Percentiles rank a stretch among this genome's conserved stretches.
phyloP scores from a whole-genome alignment of 2,113 vertebrate genomes.

The Dasypus novemcinctus region DNA sequence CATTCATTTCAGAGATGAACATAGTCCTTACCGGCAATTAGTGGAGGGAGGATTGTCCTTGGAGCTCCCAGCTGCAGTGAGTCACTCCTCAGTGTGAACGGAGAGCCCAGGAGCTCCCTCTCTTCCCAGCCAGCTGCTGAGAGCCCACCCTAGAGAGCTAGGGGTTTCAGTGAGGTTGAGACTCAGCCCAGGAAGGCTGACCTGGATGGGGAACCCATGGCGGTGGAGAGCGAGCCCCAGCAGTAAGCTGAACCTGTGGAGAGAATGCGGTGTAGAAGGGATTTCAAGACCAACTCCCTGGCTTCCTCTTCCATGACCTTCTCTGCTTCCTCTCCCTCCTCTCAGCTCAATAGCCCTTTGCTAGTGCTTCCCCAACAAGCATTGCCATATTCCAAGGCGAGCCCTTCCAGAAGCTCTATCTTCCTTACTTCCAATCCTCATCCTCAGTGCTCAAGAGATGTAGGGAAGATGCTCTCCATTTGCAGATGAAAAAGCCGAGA shows the following conservation, averaged over 20 bases:
- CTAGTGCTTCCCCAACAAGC: not conserved
- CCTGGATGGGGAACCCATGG: no score
- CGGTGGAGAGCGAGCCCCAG: accelerated
- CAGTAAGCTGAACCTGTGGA: not conserved
- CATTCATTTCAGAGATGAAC: not conserved
- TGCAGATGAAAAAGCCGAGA: not conserved
- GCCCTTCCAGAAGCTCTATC: not conserved
- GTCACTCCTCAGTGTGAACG: not conserved
- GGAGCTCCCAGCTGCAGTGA: constrained; percentile 17
- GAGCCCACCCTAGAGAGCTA: not conserved
- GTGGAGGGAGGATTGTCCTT: not conserved
- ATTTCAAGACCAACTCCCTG: accelerated
- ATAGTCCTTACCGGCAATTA: not conserved
- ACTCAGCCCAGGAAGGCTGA: not conserved
- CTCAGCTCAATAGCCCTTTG: not conserved
- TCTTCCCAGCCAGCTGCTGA: not conserved
- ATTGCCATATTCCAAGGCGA: not conserved
- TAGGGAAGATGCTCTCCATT: not conserved
- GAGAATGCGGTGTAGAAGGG: not conserved
- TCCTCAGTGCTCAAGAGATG: not conserved
- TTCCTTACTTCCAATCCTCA: not conserved
- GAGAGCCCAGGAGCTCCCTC: not conserved
- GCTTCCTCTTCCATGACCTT: no score
- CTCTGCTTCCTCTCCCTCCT: not conserved
- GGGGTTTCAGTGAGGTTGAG: not conserved